Conservation (phyloP, 2,113 vertebrate species). For the Trematocara variabile region DNA sequence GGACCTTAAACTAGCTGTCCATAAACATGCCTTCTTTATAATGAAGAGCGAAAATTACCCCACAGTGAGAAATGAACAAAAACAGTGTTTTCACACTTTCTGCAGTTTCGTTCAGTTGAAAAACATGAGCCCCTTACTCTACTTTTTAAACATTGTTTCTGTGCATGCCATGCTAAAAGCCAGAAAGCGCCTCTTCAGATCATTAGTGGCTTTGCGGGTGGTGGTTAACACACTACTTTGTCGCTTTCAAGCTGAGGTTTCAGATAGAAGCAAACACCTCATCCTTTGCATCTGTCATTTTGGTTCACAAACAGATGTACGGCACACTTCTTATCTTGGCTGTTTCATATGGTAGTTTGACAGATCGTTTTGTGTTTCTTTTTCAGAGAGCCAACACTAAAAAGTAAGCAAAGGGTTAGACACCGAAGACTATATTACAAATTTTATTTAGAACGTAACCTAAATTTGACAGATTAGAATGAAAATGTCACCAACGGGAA, state of each 20-base stretch:
- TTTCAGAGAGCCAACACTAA: background rate
- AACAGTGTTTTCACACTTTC: background rate
- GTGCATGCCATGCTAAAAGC: background rate
- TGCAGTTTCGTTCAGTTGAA: background rate
- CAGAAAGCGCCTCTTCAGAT: background rate
- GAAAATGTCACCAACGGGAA: background rate
- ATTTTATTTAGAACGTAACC: background rate
- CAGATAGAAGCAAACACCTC: background rate
- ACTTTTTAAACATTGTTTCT: background rate
- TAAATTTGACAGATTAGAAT: background rate
- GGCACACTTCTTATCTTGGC: background rate
- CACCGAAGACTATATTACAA: background rate
- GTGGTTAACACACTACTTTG: background rate
- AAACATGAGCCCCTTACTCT: background rate
- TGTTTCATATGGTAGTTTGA: background rate
- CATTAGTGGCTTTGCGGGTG: background rate
- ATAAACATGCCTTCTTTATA: background rate
- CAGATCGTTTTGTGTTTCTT: background rate
- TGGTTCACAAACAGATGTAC: background rate
- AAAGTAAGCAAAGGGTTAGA: background rate
- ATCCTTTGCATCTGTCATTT: background rate
- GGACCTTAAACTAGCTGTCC: background rate
- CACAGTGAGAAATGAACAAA: background rate
- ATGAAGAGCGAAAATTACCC: background rate
- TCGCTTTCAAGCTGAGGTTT: background rate